Base-by-base conservation (phyloP, 2,113 vertebrate species). In the Choloepus hoffmanni region DNA sequence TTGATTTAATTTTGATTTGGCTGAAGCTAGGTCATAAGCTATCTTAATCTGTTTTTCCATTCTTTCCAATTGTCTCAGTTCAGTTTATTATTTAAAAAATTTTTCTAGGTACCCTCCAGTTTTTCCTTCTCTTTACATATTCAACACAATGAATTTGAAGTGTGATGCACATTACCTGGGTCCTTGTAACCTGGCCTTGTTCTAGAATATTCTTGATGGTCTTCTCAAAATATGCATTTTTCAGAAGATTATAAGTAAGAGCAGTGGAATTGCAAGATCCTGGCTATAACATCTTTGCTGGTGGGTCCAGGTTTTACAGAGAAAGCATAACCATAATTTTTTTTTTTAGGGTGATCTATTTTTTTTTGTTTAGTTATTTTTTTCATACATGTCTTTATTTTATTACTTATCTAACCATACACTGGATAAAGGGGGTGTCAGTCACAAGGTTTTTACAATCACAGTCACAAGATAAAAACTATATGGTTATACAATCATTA, bases 1-100 rank as follows among this genome's bases (percentile, higher is more conserved):
- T 94, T 50, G 53, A 83, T 77, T 90, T 88, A 53, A 48, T 96
- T 95, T 91, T 85, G 33, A 36, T 84, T 68, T 95, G 40, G 7
- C n/a, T 30, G 60, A 77, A 92, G 26, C 24, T 62, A 55, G 26
- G 16, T 50, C 13, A 28, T 83, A 73, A 78, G 4, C 36, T 79
- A 2, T 53, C 33, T 85, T 89, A 48, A 43, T 78, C 28, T 89
- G 18, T 70, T 95, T 11, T 95, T 3, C 19, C 5, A 3, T 92
- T 86, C 16, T 85, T 58, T 76, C 12, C 21, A 60, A 1, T 67
- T n/a, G 19, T 23, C 12, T 48, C 40, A n/a, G 48, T 68, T 97
- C 30, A 94, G 63, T 76, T 89, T 60, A 79, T 70, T 81, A 63
- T 24, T 43, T 23, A 43, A 24, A 65, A 26, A 30, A 73, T 4